Base-by-base conservation (phyloP, 1,140 invertebrate species). In the Phymorhynchus buccinoides region DNA sequence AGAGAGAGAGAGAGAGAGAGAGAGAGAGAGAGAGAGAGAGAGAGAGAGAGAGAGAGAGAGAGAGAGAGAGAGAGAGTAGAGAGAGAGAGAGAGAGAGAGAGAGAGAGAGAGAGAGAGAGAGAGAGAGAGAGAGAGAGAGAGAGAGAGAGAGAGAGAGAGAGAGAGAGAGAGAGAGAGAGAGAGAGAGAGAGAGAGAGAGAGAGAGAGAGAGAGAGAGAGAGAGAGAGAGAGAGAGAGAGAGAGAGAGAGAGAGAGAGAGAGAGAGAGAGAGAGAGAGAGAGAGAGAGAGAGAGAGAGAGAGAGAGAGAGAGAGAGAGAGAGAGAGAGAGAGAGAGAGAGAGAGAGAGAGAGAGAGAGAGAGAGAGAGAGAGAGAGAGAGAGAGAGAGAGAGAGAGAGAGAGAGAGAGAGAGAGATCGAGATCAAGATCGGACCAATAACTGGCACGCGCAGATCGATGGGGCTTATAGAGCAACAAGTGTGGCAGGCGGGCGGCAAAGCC, bases 131-230 rank as follows among this genome's bases (percentile, higher is more conserved):
- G 48, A 35, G 75, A 30, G 78, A 84, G 37, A 44, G 48, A 78
- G 78, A 84, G 66, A 71, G 75, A 84, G 84, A 78, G 79, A 48
- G 79, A 81, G 79, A 81, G 41, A 81, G 79, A 44, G 41, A 81
- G 32, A 12, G 32, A 79, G 27, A 79, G 12, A 84, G 42, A 62
- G 32, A 80, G 48, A 52, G 41, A 81, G 41, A 41, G 79, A 9
- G 39, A 32, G 35, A 14, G 30, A 27, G 66, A 32, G 6, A 80
- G 73, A 80, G 41, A 48, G 75, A 48, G 35, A 39, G 66, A 30
- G 22, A 56, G 39, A 27, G 48, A 48, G 44, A 48, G 18, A 18
- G n/a, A n/a, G n/a, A n/a, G n/a, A n/a, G n/a, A n/a, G n/a, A n/a
- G n/a, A n/a, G n/a, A n/a, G n/a, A n/a, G n/a, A n/a, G n/a, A n/a